These are phyloP conservation scores for Litoditis marina DNA, from an alignment of 2,888 invertebrate species.

Conservation along the genomic window DNA sequence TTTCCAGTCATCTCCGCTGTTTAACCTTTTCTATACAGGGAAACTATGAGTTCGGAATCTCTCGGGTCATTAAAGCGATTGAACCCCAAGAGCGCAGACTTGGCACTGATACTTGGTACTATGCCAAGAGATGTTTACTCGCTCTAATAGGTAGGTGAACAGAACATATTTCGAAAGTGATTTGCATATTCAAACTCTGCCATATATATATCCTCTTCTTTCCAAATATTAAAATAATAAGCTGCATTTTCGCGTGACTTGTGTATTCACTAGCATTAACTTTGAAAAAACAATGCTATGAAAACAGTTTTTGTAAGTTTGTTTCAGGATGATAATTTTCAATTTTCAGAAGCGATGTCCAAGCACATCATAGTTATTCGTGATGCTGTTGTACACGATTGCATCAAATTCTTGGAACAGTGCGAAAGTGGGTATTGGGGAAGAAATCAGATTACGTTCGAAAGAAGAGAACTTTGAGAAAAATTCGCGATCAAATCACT, in stretches of 20 bases:
- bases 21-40: conserved; percentile 66
- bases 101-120: conserved; percentile 90
- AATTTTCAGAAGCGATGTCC: conserved; percentile 29
- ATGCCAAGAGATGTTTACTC: conserved; percentile 54
- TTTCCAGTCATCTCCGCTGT: not conserved
- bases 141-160: conserved; percentile 25
- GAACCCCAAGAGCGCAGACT: conserved; percentile 89
- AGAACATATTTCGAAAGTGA: not conserved
- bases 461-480: too few species aligned
- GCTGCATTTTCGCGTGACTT: too few species aligned
- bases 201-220: too few species aligned
- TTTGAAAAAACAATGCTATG: not conserved
- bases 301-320: too few species aligned
- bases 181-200: too few species aligned
- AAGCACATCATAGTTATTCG: conserved; percentile 79
- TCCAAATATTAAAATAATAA: too few species aligned
- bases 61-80: conserved; percentile 90
- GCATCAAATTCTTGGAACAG: conserved; percentile 82
- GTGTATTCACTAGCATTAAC: too few species aligned
- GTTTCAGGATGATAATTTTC: too few species aligned
- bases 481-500: too few species aligned
- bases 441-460: too few species aligned
- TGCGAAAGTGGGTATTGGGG: conserved; percentile 75
- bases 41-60: conserved; percentile 97
- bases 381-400: conserved; percentile 82